Evolutionary conservation across 2,888 invertebrate genomes (phyloP), one percentile per base, ranked within the genome.

Genomic region (Campaea margaritaria): DNA sequence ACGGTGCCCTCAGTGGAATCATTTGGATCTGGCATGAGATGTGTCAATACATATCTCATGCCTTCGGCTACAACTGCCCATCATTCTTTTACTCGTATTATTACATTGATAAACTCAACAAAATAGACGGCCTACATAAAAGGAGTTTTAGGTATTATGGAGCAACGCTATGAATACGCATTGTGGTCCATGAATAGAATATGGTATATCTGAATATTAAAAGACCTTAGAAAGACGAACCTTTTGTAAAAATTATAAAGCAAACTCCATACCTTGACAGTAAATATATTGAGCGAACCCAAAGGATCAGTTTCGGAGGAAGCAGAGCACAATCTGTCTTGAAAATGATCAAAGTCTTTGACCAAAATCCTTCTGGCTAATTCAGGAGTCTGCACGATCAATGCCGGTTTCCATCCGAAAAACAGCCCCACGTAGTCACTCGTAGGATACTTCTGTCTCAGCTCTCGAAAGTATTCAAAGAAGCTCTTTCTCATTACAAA

Each of bases 201-300:
- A 21, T 21, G 21, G 5, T 21, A 21, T 21, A 21, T 3, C 21
- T 21, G 21, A 21, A 21, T 21, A 21, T 21, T 21, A 21, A 21
- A 3, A 21, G 21, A 21, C 21, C 21, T 21, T 21, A 21, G 21
- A 5, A 21, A 21, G 3, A 21, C 5, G 21, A 21, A 21, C 3
- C 21, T 21, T 21, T 21, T 21, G 21, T 21, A 5, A 21, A 21
- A 3, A 21, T 21, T 21, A 21, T 21, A 21, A 21, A 3, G 21
- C 21, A 3, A 21, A 21, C 21, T 15, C 65, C 73, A 62, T 77
- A 86, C 88, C 76, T 85, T 85, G 0, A 86, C 67, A 10, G 81
- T 75, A 59, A 89, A 88, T n/a, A 89, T 69, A 70, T 87, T 88
- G 27, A 88, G 69, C 1, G 86, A 75, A 1, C 89, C 89, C 45